A percentile compares a stretch with the other conserved stretches of the same genome.
Evolutionary conservation across 2,888 invertebrate species (phyloP).

Genomic region (Dryocosmus kuriphilus): DNA sequence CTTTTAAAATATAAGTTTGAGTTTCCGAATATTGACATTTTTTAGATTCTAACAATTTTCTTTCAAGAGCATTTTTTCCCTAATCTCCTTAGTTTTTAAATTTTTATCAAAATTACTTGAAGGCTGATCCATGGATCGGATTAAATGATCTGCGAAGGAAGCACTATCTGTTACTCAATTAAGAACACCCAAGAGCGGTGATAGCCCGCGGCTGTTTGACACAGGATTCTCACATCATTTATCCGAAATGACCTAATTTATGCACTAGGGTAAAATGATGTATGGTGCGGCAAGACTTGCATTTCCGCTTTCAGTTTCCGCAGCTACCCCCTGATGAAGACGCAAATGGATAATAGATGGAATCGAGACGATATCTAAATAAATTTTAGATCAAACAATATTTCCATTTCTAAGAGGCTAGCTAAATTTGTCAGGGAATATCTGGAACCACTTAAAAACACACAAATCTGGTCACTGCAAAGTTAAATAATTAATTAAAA

Average conservation of each 20-base stretch:
- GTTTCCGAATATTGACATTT: too few species aligned
- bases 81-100: neutral
- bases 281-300: slow-evolving; percentile 13
- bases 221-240: slow-evolving; percentile 6
- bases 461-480: too few species aligned
- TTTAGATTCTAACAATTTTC: too few species aligned
- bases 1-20: too few species aligned
- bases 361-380: neutral
- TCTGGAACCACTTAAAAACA: too few species aligned
- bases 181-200: neutral
- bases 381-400: too few species aligned
- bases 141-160: slow-evolving; percentile 5
- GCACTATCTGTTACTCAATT: slow-evolving; percentile 29
- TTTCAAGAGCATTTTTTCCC: too few species aligned
- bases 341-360: neutral
- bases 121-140: slow-evolving; percentile 2
- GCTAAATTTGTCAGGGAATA: too few species aligned
- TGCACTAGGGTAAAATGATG: neutral
- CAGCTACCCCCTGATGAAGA: neutral
- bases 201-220: slow-evolving; percentile 23
- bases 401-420: too few species aligned
- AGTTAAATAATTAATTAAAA: too few species aligned
- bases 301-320: slow-evolving; percentile 9
- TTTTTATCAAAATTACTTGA: neutral
- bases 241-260: slow-evolving; percentile 30